Evolutionary conservation across 2,113 vertebrate species (phyloP).

Genomic region (Planiliza haematocheilus): DNA sequence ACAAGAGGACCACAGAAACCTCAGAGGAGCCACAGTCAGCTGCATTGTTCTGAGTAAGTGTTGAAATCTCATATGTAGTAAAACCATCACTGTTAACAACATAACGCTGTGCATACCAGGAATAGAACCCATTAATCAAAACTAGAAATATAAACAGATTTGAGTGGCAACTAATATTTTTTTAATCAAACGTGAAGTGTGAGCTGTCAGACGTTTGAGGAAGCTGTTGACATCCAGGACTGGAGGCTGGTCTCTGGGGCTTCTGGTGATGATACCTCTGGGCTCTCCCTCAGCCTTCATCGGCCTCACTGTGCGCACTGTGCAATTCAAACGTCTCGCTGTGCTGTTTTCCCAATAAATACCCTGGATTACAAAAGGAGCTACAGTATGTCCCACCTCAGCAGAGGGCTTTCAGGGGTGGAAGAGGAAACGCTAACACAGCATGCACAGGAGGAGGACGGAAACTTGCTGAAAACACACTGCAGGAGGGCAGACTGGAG

Average conservation of each 20-base stretch:
- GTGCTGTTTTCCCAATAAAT: constrained; percentile 13
- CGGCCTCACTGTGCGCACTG: constrained; percentile 8
- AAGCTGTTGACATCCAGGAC: not conserved
- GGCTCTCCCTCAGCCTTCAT: constrained; percentile 23
- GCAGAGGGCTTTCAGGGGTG: constrained; percentile 26
- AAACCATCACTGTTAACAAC: not conserved
- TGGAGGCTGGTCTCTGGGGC: constrained; percentile 3
- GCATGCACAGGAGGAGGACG: constrained; percentile 8
- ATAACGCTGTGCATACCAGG: not conserved
- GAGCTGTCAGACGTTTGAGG: too few relatives aligned
- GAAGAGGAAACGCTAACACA: constrained; percentile 32
- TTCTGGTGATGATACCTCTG: constrained; percentile 17
- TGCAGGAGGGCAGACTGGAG: constrained; percentile 12
- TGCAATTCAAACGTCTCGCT: constrained; percentile 30
- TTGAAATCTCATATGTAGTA: not conserved
- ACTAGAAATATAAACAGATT: not conserved
- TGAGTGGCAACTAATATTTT: not conserved
- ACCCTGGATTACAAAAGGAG: constrained; percentile 26
- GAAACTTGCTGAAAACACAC: constrained; percentile 13
- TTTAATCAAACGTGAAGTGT: not conserved
- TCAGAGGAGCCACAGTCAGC: constrained; percentile 18
- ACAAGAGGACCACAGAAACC: not conserved
- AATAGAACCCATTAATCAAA: not conserved
- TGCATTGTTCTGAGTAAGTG: not conserved
- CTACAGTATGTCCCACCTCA: constrained; percentile 24